phyloP scores from a whole-genome alignment of 2,113 vertebrate genomes.

The Irena cyanogastra region DNA sequence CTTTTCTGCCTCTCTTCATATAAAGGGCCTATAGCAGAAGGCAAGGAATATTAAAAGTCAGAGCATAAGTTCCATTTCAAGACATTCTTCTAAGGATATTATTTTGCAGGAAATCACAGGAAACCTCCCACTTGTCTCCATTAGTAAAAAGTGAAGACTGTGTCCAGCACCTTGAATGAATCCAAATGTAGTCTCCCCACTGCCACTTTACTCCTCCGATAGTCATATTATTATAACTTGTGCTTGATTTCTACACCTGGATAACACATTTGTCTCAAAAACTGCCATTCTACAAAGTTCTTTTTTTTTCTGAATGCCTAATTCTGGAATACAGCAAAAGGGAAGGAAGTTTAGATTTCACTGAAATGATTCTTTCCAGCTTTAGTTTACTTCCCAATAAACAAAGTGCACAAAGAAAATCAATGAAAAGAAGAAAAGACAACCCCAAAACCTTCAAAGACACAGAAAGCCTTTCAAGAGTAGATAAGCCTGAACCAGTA shows the following conservation, averaged over 20 bases:
- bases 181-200: background rate
- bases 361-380: background rate
- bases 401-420: background rate
- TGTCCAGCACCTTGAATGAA: background rate
- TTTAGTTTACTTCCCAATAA: background rate
- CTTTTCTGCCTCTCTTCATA: background rate
- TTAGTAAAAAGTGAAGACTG: background rate
- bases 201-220: background rate
- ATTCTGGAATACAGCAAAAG: background rate
- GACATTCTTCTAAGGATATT: background rate
- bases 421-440: background rate
- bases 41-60: background rate
- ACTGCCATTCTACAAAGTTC: background rate
- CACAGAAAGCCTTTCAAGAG: background rate
- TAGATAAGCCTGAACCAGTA: background rate
- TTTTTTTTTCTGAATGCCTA: background rate
- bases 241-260: constrained; percentile 4
- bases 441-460: background rate
- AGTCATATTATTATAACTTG: background rate
- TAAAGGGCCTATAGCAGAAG: background rate
- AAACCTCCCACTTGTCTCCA: background rate
- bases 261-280: background rate
- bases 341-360: background rate
- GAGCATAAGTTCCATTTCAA: background rate
- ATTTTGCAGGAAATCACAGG: background rate